Percentiles rank a stretch among this genome's conserved stretches.
Conservation (phyloP, 2,888 invertebrate species). For the Cosmopolites sordidus region DNA sequence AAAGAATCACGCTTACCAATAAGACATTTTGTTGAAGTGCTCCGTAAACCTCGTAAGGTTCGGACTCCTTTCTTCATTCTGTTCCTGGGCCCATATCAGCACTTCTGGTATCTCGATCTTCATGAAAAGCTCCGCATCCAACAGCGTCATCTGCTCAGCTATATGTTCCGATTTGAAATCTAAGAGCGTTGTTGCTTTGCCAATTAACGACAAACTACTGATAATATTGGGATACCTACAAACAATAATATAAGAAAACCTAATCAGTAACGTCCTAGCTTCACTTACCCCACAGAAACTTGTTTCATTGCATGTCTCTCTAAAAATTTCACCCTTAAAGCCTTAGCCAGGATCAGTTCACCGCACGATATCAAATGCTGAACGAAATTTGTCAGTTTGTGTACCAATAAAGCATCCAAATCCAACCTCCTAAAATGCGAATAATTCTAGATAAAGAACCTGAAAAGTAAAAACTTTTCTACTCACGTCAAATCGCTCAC, state of each 20-base stretch:
- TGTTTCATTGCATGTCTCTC: slow-evolving; percentile 64
- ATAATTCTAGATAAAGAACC: neutral
- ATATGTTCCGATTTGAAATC: slow-evolving; percentile 93
- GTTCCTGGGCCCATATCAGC: slow-evolving; percentile 94
- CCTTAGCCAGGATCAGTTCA: slow-evolving; percentile 86
- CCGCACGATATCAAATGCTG: slow-evolving; percentile 89
- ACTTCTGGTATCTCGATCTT: slow-evolving; percentile 97
- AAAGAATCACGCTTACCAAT: slow-evolving; percentile 62
- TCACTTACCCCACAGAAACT: slow-evolving; percentile 30
- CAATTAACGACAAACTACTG: slow-evolving; percentile 38
- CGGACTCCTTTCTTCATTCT: slow-evolving; percentile 94
- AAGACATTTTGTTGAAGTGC: slow-evolving; percentile 99
- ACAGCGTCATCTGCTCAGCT: slow-evolving; percentile 96
- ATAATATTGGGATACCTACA: slow-evolving; percentile 18
- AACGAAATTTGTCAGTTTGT: slow-evolving; percentile 87
- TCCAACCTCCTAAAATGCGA: slow-evolving; percentile 68
- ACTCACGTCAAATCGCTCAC: slow-evolving; percentile 95
- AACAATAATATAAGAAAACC: slow-evolving; percentile 6
- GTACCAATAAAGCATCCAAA: slow-evolving; percentile 73
- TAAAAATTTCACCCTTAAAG: slow-evolving; percentile 82
- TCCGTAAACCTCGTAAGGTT: slow-evolving; percentile 96
- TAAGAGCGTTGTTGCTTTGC: slow-evolving; percentile 62
- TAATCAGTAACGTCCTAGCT: too few species aligned
- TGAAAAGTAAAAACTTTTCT: neutral
- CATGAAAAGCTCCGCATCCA: slow-evolving; percentile 93